phyloP scores from a whole-genome alignment of 2,113 vertebrate species.

The Andinoacara biseriatus region DNA sequence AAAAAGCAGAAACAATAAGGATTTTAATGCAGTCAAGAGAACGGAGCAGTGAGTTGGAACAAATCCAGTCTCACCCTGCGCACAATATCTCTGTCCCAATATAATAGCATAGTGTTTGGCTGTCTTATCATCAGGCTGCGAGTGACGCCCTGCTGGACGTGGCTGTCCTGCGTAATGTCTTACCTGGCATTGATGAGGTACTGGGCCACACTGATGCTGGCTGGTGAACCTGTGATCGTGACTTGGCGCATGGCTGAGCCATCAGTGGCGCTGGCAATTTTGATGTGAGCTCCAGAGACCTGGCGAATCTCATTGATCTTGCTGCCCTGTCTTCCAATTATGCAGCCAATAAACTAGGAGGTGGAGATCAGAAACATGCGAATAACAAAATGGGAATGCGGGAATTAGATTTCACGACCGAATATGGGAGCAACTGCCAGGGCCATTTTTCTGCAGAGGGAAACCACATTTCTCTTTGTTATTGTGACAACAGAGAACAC shows the following conservation, averaged over 20 bases:
- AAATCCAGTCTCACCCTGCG: constrained; percentile 69
- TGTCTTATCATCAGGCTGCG: constrained; percentile 45
- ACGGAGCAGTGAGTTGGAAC: constrained; percentile 69
- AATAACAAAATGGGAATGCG: constrained; percentile 44
- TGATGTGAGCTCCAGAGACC: constrained; percentile 96
- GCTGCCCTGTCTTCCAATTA: constrained; percentile 96
- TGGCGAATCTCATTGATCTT: constrained; percentile 98
- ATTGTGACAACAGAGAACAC: constrained; percentile 1
- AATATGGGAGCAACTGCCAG: not conserved
- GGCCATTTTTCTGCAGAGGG: not conserved
- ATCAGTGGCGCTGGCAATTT: constrained; percentile 93
- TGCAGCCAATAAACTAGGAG: constrained; percentile 93
- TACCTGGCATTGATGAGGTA: constrained; percentile 97
- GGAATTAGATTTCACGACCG: constrained; percentile 33
- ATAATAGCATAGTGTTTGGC: constrained; percentile 44
- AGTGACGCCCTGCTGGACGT: constrained; percentile 34
- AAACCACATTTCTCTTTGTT: not conserved
- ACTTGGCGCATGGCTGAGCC: constrained; percentile 92
- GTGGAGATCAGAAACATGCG: constrained; percentile 53
- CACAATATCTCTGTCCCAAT: constrained; percentile 71
- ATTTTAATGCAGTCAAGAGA: constrained; percentile 84
- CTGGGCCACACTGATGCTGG: constrained; percentile 94
- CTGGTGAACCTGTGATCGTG: constrained; percentile 92
- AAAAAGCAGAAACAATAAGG: constrained; percentile 87
- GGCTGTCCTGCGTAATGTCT: constrained; percentile 61